Evolutionary conservation across 2,888 invertebrate species (phyloP).

Genomic region (Drosophila yooni): DNA sequence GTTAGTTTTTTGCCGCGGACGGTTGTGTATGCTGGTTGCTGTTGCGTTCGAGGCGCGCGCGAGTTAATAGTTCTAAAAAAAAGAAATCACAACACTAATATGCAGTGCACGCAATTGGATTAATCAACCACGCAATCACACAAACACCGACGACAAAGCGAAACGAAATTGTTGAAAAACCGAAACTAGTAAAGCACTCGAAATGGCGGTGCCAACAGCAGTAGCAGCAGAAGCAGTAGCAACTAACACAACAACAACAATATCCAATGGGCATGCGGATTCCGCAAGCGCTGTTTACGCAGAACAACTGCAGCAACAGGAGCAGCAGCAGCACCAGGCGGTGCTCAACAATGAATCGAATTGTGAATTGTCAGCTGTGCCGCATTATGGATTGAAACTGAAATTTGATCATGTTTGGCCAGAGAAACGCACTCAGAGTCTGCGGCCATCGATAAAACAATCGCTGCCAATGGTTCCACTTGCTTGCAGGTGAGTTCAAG

Average conservation of each 20-base stretch:
- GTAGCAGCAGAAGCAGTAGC: constrained; percentile 16
- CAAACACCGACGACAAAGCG: background rate
- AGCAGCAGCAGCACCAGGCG: constrained; percentile 25
- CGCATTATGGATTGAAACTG: constrained; percentile 90
- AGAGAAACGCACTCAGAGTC: constrained; percentile 89
- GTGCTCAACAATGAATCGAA: constrained; percentile 54
- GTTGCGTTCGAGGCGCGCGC: constrained; percentile 19
- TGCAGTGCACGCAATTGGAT: constrained; percentile 56
- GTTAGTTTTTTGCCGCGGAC: constrained; percentile 32
- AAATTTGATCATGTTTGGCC: constrained; percentile 91
- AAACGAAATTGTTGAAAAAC: constrained; percentile 23
- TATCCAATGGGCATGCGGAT: constrained; percentile 66
- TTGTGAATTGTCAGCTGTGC: constrained; percentile 84
- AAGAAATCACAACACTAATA: constrained; percentile 40
- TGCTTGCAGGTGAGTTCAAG: constrained; percentile 87
- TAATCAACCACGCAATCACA: constrained; percentile 28
- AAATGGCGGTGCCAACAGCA: constrained; percentile 35
- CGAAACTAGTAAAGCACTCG: constrained; percentile 41
- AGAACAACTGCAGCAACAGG: constrained; percentile 53
- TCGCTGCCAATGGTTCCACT: constrained; percentile 90
- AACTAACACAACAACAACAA: constrained; percentile 17
- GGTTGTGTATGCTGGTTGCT: constrained; percentile 20
- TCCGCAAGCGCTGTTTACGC: constrained; percentile 82
- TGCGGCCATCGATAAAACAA: constrained; percentile 89
- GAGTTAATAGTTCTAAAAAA: constrained; percentile 26